Evolutionary conservation across 2,113 vertebrate genomes (phyloP).

Genomic region (Lycocorax pyrrhopterus): DNA sequence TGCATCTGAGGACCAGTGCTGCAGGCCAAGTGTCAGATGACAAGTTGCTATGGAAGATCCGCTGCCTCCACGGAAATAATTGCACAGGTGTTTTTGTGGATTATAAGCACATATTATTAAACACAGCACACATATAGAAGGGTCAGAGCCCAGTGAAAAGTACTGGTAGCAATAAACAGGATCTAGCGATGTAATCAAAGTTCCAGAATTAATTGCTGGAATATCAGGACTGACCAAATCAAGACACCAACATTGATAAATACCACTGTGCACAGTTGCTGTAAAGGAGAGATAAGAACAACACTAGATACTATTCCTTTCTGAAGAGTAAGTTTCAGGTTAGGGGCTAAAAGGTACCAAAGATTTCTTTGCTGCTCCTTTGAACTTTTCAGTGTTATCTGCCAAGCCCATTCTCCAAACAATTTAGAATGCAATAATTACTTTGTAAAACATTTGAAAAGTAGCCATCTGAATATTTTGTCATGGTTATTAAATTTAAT

Average conservation of each 20-base stretch:
- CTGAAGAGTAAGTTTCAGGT: background rate
- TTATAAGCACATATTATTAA: background rate
- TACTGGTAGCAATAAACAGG: background rate
- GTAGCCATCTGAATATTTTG: background rate
- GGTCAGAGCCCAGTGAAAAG: background rate
- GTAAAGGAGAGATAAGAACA: slow-evolving; percentile 5
- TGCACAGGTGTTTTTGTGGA: background rate
- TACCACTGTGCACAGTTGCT: background rate
- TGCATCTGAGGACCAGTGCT: background rate
- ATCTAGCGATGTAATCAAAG: background rate
- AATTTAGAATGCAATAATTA: background rate
- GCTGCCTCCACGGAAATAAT: background rate
- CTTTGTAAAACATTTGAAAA: background rate
- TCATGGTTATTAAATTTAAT: background rate
- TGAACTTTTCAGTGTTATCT: background rate
- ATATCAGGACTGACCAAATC: background rate
- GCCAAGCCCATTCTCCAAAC: background rate
- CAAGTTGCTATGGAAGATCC: background rate
- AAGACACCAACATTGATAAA: background rate
- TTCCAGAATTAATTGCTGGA: background rate
- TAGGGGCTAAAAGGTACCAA: background rate
- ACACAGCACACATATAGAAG: background rate
- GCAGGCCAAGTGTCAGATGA: background rate
- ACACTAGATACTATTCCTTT: background rate
- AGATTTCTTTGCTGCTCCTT: background rate